Evolutionary conservation across 2,797 vertebrate species (phyloP), one percentile per base, ranked within the genome.

Genomic region (Natrix natrix): DNA sequence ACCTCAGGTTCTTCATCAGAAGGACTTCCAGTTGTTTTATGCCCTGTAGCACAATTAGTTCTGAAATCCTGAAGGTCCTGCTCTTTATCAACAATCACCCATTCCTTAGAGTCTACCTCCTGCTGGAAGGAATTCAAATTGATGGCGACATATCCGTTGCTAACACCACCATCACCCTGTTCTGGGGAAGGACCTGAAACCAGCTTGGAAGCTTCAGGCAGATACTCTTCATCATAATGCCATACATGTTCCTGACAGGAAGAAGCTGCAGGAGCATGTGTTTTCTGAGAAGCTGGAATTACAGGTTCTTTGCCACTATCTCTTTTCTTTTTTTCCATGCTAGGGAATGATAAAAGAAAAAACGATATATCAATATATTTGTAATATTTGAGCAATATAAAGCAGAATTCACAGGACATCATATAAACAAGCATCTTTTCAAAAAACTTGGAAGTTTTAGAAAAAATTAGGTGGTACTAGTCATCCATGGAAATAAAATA

Each of bases 71-170:
- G 97, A 93, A 98, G 97, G 93, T 98, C 99, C 63, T 98, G 98
- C 94, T 98, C 98, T 89, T 98, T 98, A 96, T 99, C 99, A 96
- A 99, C 98, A 97, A 99, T 98, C 90, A 99, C 99, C 99, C 99
- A 99, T 95, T 99, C 99, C 94, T 98, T 98, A 86, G 98, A 99
- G 98, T 99, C 99, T 94, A 98, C 95, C 28, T 99, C 99, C 95
- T 99, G 99, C 95, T 98, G 98, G 96, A 98, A 99, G 94, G 99
- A 99, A 97, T 98, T 99, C 96, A 99, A 96, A 96, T 99, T 99
- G 90, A 99, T 98, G 90, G 99, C 99, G 96, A 99, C 98, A 94
- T 99, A 99, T 89, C 98, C 99, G 91, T 99, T 99, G 97, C 98
- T 99, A 94, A 97, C 98, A 52, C 98, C 98, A 89, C 98, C 99